Evolutionary conservation across 2,797 vertebrate species (phyloP).

Genomic region (Acrossocheilus fasciatus): DNA sequence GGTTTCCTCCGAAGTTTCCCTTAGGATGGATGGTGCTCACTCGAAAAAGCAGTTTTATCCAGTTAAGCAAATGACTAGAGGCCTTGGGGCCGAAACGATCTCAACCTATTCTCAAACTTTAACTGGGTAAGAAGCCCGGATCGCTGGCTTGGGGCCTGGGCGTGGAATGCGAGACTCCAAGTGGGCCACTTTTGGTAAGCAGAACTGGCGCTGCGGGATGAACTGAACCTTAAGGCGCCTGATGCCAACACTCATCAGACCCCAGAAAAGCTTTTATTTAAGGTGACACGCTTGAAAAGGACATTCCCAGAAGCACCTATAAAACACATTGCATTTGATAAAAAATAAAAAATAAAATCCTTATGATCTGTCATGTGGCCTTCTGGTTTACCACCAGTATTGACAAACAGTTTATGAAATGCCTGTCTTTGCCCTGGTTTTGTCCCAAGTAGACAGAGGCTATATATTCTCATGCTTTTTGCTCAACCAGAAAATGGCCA

Average conservation of each 20-base stretch:
- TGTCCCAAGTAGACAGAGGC: not conserved
- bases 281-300: not conserved
- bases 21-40: conserved; percentile 30
- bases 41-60: conserved; percentile 37
- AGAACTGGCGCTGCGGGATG: too few relatives aligned
- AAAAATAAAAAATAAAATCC: not conserved
- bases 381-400: not conserved
- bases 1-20: conserved; percentile 62
- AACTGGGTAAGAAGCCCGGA: too few relatives aligned
- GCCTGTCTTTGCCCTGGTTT: not conserved
- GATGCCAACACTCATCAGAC: too few relatives aligned
- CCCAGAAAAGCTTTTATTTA: not conserved
- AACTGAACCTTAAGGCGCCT: too few relatives aligned
- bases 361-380: not conserved
- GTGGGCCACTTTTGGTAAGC: too few relatives aligned
- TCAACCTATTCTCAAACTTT: too few relatives aligned
- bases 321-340: not conserved
- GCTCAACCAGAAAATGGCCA: not conserved
- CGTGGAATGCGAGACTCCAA: too few relatives aligned
- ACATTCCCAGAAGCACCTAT: not conserved
- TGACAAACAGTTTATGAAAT: not conserved
- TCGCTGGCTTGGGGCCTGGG: too few relatives aligned
- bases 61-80: conserved; percentile 57
- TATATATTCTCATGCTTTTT: not conserved
- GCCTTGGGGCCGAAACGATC: too few relatives aligned